Evolutionary conservation across 2,888 invertebrate genomes (phyloP).

Genomic region (Apotomis betuletana): DNA sequence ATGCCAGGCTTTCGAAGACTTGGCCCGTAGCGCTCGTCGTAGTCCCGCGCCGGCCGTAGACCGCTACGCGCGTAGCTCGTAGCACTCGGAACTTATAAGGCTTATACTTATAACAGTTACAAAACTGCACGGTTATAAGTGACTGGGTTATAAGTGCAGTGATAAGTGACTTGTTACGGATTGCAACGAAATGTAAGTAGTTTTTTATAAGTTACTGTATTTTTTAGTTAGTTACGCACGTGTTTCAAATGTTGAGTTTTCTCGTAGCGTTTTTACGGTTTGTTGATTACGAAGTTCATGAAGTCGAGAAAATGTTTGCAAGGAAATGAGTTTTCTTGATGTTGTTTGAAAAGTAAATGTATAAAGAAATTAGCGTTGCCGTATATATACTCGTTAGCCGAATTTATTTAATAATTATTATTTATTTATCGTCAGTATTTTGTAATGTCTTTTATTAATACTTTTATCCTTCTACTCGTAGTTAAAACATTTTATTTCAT

Average conservation of each 20-base stretch:
- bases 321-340: neutral
- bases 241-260: conserved; percentile 25
- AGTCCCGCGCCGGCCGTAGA: conserved; percentile 37
- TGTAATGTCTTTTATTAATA: too few species aligned
- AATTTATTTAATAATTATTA: too few species aligned
- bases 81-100: neutral
- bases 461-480: too few species aligned
- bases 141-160: conserved; percentile 32
- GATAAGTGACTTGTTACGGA: conserved; percentile 33
- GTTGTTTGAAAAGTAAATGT: too few species aligned
- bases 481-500: too few species aligned
- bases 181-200: conserved; percentile 32
- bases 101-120: conserved; percentile 26
- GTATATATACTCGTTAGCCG: too few species aligned
- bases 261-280: conserved; percentile 27
- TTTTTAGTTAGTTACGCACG: conserved; percentile 14
- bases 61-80: conserved; percentile 38
- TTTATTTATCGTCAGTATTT: too few species aligned
- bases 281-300: conserved; percentile 18
- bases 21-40: conserved; percentile 32
- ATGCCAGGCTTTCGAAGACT: conserved; percentile 26
- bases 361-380: too few species aligned
- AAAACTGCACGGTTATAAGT: conserved; percentile 16
- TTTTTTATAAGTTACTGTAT: conserved; percentile 17
- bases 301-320: neutral